Conservation (phyloP, 37 sponge, comb jelly and placozoan species). For the Eunapius fragilis region DNA sequence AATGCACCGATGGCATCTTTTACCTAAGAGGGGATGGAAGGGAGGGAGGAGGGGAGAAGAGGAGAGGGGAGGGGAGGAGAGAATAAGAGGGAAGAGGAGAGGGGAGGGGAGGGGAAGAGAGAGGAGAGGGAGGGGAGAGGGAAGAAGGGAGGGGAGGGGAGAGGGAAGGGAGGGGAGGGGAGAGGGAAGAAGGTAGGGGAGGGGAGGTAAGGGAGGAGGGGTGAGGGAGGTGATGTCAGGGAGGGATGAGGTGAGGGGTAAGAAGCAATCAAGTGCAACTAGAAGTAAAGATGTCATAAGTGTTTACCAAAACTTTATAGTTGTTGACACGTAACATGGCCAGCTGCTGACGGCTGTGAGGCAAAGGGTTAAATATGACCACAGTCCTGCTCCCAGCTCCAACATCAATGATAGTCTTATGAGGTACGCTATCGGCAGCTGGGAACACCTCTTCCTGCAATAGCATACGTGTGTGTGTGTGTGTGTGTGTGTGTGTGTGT, state of each 20-base stretch:
- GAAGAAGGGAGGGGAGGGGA: background rate
- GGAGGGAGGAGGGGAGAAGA: no score
- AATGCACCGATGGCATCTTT: slow-evolving; percentile 13
- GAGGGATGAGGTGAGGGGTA: no score
- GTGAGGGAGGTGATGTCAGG: background rate
- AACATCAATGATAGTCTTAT: background rate
- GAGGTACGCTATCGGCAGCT: background rate
- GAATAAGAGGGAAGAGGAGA: background rate
- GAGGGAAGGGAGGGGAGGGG: background rate
- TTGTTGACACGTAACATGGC: slow-evolving; percentile 46
- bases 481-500: background rate
- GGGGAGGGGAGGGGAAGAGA: background rate
- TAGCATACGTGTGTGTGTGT: background rate
- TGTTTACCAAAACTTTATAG: slow-evolving; percentile 30
- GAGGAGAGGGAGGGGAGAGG: background rate
- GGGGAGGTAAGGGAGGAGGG: background rate
- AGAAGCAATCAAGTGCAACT: no score
- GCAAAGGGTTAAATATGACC: slow-evolving; percentile 63
- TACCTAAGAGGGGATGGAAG: slow-evolving; percentile 12
- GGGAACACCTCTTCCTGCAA: slow-evolving; percentile 21
- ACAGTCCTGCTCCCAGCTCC: slow-evolving; percentile 24
- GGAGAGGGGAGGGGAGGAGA: background rate
- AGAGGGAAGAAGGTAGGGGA: background rate
- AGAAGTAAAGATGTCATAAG: background rate
- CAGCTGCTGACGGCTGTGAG: slow-evolving; percentile 45